Base-by-base conservation (phyloP, 2,113 vertebrate genomes). In the Ivindomyrus marchei region DNA sequence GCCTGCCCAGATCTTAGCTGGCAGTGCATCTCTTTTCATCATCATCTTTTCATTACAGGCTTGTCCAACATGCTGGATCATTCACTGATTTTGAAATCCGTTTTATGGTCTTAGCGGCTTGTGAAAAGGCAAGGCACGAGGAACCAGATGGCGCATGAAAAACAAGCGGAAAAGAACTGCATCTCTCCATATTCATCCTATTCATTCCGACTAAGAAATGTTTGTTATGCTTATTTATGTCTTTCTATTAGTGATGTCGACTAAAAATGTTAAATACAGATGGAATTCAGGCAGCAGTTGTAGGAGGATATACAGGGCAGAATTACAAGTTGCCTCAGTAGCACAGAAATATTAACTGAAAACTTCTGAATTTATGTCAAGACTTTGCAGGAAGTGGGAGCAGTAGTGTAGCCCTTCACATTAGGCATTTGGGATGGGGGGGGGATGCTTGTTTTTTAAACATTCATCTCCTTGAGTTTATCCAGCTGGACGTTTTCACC, bases 401-500 rank as follows among this genome's bases (percentile, higher is more conserved):
- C 84, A 19, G 36, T n/a, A 19, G 31, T 58, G 89, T 45, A 89
- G 80, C n/a, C 83, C 91, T 42, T 91, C 90, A 92, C 91, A 85
- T 92, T 89, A 92, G 93, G 92, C 90, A 90, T 31, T 88, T 90
- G 53, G 80, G 90, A 46, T 17, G 92, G 92, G 92, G 88, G 91
- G 52, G 52, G 17, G 6, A 92, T 85, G 91, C 90, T 93, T 93
- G 90, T 93, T 95, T 92, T 94, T 93, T 94, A 94, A 94, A 94
- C 93, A 94, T 93, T 93, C 84, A 91, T 93, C 92, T 91, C 91
- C 91, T 93, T 94, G 93, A 95, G 92, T 91, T 89, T 92, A 90
- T 92, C 91, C 94, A 95, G 95, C 93, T 96, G 94, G 93, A 92
- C 90, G 90, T 92, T 89, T 90, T 89, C 89, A 88, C 92, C 92